Evolutionary conservation across 2,113 vertebrate genomes (phyloP), one percentile per base, ranked within the genome.

Genomic region (Paratilapia polleni): DNA sequence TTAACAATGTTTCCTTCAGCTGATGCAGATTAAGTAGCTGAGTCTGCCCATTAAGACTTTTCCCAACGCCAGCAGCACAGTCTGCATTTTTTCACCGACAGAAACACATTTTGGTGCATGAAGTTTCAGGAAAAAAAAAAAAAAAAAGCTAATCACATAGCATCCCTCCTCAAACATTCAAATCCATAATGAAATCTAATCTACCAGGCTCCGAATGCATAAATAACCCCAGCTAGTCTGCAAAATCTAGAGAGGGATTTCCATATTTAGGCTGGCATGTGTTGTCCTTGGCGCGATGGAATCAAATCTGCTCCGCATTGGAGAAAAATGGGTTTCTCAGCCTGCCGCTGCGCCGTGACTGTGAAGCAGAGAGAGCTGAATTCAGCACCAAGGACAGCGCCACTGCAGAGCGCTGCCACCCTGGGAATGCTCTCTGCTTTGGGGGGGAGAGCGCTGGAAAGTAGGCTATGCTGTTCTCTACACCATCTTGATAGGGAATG

Each of bases 321-420:
- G 85, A 79, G 81, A 57, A 61, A 86, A 87, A 58, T n/a, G 56
- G 28, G 84, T 68, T 87, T 80, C 85, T 89, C 73, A 81, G 87
- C 56, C 79, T 80, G 83, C 75, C 38, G 49, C 77, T 82, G 80
- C 22, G 80, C 80, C 22, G 86, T 73, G 86, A 87, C 85, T 81
- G 87, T 7, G 87, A 81, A 83, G 78, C 70, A 73, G 57, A 59
- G 68, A 59, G 84, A 91, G 88, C 75, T 85, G 87, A 28, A 87
- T 93, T 87, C 93, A 94, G 93, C 88, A 94, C 92, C 92, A 92
- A 92, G 93, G 93, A 93, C 92, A 94, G 94, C 90, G 75, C 20
- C 89, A 86, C 92, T 92, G 93, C 91, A 91, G 86, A 41, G 86
- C 28, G 28, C 77, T 0, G 85, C 92, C 63, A 79, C 87, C 88